Evolutionary conservation across 2,888 invertebrate genomes (phyloP).

Genomic region (Drosophila mercatorum): DNA sequence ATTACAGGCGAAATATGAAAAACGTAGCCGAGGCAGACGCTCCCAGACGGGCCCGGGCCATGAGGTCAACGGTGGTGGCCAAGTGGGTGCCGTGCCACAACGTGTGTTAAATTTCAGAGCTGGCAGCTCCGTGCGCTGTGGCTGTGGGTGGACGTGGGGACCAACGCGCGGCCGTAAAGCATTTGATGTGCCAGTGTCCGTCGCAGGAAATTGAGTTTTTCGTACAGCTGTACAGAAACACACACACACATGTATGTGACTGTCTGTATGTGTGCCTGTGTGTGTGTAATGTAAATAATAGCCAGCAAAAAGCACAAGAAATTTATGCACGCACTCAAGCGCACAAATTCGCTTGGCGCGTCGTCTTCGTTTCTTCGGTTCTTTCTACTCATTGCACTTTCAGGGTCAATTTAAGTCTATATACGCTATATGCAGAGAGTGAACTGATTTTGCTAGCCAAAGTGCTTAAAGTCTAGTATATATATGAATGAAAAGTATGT

Average conservation of each 20-base stretch:
- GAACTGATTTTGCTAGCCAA: background rate
- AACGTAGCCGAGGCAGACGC: conserved; percentile 54
- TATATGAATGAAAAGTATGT: background rate
- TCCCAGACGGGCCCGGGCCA: conserved; percentile 44
- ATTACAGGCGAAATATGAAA: conserved; percentile 76
- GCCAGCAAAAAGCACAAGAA: conserved; percentile 58
- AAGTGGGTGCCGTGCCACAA: conserved; percentile 40
- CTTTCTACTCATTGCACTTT: conserved; percentile 31
- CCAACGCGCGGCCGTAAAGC: conserved; percentile 57
- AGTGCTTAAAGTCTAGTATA: background rate
- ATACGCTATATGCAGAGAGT: background rate
- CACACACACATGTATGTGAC: background rate
- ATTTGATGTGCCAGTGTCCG: conserved; percentile 68
- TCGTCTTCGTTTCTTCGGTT: conserved; percentile 36
- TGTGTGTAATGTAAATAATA: conserved; percentile 63
- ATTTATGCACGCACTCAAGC: conserved; percentile 69
- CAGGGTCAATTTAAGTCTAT: conserved; percentile 58
- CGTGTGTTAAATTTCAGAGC: conserved; percentile 72
- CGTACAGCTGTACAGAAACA: conserved; percentile 40
- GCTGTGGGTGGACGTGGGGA: conserved; percentile 4
- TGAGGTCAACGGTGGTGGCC: conserved; percentile 55
- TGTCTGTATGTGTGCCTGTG: conserved; percentile 4
- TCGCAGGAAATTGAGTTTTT: conserved; percentile 83
- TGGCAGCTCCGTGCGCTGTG: background rate
- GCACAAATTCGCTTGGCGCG: conserved; percentile 55